Conservation (phyloP, 2,797 vertebrate genomes). For the Naso thynnoides region DNA sequence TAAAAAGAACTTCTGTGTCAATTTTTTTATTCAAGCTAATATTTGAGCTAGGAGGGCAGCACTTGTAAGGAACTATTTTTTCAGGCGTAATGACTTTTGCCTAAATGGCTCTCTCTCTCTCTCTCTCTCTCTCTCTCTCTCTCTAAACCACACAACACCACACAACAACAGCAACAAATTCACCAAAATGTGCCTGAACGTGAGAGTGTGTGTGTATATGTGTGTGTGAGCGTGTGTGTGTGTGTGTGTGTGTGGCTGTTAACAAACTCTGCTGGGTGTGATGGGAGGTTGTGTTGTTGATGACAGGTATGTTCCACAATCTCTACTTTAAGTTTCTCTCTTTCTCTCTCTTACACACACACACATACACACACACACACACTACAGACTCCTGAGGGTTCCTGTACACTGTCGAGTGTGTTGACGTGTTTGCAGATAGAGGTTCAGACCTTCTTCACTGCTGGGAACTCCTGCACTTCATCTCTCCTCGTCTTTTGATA, state of each 20-base stretch:
- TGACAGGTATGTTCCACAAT: conserved; percentile 45
- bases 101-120: too few species aligned
- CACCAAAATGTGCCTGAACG: not conserved
- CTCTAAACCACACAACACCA: too few species aligned
- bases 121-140: too few species aligned
- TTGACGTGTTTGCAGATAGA: conserved; percentile 65
- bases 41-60: too few species aligned
- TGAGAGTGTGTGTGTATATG: conserved; percentile 5
- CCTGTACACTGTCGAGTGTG: conserved; percentile 9
- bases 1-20: too few species aligned
- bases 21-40: too few species aligned
- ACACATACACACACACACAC: conserved; percentile 10
- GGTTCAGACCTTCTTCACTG: conserved; percentile 22
- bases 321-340: too few species aligned
- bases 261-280: conserved; percentile 7
- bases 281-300: conserved; percentile 1
- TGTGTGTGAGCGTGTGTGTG: too few species aligned
- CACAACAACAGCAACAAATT: too few species aligned
- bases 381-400: conserved; percentile 18
- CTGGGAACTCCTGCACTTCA: conserved; percentile 18
- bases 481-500: not conserved
- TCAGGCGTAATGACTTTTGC: too few species aligned
- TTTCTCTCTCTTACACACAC: too few species aligned
- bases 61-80: too few species aligned
- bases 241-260: not conserved